Base-by-base conservation (phyloP, 2,797 vertebrate genomes). In the Prunella strophiata region DNA sequence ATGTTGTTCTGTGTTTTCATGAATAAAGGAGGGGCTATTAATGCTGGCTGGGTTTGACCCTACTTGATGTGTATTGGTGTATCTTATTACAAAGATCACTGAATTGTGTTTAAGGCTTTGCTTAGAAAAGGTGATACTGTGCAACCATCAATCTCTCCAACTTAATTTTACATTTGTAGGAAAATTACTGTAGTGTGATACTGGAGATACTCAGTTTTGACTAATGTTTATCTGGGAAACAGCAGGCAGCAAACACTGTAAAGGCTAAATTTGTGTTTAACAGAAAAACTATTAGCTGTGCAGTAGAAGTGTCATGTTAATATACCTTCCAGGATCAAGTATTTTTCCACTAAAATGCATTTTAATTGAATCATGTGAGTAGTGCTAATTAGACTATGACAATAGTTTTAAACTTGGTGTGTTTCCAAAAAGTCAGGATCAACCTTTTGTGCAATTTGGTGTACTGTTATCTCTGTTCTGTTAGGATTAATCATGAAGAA, bases 401-500 rank as follows among this genome's bases (percentile, higher is more conserved):
- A 57, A 22, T 79, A 89, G 58, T 94, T 72, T 92, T 96, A 67
- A 76, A 51, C 18, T 45, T 93, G 29, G 21, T 74, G 65, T 51
- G 75, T 85, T 88, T 54, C 72, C 27, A 59, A 70, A 88, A 67
- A 45, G 67, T 92, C 87, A 21, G 10, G 66, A 48, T 81, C 84
- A 81, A 70, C 76, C 40, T 91, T 91, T 83, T 88, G 74, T 97
- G 88, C 93, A 85, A 72, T 96, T 76, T 89, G 81, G 79, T 85
- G 29, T 38, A 62, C 50, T 65, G 22, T 96, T 92, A 58, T 50
- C 79, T 94, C 85, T 89, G 51, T 92, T 94, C 38, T 17, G 7
- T 75, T 85, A 54, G 45, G 57, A 77, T 89, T 52, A 36, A 85
- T 82, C 10, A 25, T 51, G n/a, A 42, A 85, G 82, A 66, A 89